Evolutionary conservation across 2,888 invertebrate genomes (phyloP).

Genomic region (Eudasyphora cyanicolor): DNA sequence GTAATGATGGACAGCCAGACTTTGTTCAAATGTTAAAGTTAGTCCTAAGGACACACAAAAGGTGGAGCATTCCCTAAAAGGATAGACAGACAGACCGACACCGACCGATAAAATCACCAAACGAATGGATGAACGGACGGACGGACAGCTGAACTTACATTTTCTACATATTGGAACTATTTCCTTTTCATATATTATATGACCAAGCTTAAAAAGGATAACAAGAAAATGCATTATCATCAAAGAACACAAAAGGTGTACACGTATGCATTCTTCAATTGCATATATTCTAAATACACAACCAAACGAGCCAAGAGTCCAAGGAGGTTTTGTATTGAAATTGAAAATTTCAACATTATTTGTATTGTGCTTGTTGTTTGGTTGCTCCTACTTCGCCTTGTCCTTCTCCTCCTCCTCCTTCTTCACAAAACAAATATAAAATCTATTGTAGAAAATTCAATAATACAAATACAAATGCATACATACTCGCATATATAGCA

Average conservation of each 20-base stretch:
- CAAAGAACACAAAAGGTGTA: slow-evolving; percentile 9
- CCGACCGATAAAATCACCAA: neutral
- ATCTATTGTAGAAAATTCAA: neutral
- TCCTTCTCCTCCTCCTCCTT: neutral
- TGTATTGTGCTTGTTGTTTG: slow-evolving; percentile 67
- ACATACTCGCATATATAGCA: neutral
- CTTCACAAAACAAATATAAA: slow-evolving; percentile 10
- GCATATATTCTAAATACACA: slow-evolving; percentile 6
- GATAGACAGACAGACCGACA: neutral
- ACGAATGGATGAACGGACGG: neutral
- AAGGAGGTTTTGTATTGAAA: slow-evolving; percentile 47
- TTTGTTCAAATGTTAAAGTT: too few relatives aligned
- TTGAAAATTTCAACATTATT: slow-evolving; percentile 75
- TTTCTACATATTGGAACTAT: neutral
- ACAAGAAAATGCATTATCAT: slow-evolving; percentile 50
- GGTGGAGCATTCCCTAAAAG: neutral
- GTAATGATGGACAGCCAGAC: neutral
- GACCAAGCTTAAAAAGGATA: slow-evolving; percentile 39
- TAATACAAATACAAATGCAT: neutral
- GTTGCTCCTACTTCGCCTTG: neutral
- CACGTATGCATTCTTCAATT: neutral
- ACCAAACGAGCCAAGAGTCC: too few relatives aligned
- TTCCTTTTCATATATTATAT: neutral
- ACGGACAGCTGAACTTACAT: neutral
- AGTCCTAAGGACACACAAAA: slow-evolving; percentile 1